Evolutionary conservation across 2,888 invertebrate species (phyloP).

Genomic region (Lepidochrysops patricia): DNA sequence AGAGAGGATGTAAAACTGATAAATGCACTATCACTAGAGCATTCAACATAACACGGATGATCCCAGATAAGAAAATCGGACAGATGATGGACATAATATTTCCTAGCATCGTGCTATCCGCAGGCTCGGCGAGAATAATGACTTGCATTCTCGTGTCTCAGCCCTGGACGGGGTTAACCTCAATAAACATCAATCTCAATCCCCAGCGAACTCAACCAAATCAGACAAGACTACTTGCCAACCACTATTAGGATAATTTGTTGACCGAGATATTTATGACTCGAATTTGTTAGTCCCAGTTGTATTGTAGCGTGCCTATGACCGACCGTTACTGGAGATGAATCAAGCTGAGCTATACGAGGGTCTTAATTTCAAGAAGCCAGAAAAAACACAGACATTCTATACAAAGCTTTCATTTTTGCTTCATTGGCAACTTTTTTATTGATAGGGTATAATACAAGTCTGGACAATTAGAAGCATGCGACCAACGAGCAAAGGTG

Average conservation of each 20-base stretch:
- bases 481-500: too few relatives aligned
- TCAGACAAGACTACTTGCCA: background rate
- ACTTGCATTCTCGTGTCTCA: background rate
- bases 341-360: too few relatives aligned
- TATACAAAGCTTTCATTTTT: too few relatives aligned
- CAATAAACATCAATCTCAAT: background rate
- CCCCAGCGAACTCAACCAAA: constrained; percentile 3
- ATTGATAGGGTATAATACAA: too few relatives aligned
- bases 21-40: too few relatives aligned
- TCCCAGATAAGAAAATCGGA: background rate
- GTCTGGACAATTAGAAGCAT: too few relatives aligned
- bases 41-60: background rate
- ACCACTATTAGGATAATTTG: background rate
- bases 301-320: background rate
- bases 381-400: too few relatives aligned
- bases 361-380: too few relatives aligned
- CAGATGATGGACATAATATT: background rate
- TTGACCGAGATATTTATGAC: background rate
- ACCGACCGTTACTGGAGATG: too few relatives aligned
- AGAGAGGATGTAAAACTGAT: too few relatives aligned
- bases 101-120: background rate
- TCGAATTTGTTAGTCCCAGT: background rate
- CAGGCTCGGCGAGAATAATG: background rate
- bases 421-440: too few relatives aligned
- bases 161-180: background rate